Evolutionary conservation across 2,113 vertebrate species (phyloP).

Genomic region (Smithornis capensis): DNA sequence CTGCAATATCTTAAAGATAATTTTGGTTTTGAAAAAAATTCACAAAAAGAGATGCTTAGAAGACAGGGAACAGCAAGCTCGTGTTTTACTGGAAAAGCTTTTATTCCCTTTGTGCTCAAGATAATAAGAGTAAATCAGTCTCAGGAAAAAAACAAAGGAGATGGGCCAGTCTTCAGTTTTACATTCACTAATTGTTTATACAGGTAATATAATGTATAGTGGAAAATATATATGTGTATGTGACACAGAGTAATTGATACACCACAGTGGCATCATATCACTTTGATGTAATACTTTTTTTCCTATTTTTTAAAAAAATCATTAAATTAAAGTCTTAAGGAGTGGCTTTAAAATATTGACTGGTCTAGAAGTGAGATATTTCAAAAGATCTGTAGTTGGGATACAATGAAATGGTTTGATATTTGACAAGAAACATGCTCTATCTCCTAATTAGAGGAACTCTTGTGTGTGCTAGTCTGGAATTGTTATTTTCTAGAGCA

Average conservation of each 20-base stretch:
- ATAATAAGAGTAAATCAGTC: not conserved
- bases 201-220: not conserved
- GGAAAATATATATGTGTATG: not conserved
- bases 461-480: not conserved
- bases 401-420: not conserved
- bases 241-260: not conserved
- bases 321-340: not conserved
- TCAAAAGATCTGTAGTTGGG: not conserved
- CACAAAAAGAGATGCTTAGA: not conserved
- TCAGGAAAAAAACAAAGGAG: not conserved
- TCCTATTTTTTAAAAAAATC: not conserved
- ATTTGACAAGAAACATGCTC: not conserved
- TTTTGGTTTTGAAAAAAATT: not conserved
- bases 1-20: not conserved
- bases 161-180: not conserved
- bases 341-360: not conserved
- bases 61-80: not conserved
- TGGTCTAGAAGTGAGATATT: not conserved
- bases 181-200: not conserved
- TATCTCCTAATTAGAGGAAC: not conserved
- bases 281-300: not conserved
- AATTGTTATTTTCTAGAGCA: constrained; percentile 5
- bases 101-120: not conserved
- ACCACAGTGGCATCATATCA: not conserved
- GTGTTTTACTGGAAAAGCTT: not conserved